Evolutionary conservation across 2,113 vertebrate genomes (phyloP).

Genomic region (Hyperopisus bebe): DNA sequence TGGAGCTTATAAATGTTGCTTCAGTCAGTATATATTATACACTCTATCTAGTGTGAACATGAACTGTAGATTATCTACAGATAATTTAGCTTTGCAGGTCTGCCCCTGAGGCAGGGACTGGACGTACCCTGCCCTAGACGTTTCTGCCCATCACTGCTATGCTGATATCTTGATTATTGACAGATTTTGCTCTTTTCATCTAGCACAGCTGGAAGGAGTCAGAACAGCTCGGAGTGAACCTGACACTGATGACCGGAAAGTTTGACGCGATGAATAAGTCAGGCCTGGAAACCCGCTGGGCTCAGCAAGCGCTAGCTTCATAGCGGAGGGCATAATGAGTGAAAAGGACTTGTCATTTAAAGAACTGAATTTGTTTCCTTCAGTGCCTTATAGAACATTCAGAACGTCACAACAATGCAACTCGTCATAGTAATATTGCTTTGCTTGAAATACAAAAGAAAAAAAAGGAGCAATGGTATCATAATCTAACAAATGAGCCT

Average conservation of each 20-base stretch:
- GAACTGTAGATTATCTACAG: background rate
- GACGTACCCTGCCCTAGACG: background rate
- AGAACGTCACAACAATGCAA: constrained; percentile 93
- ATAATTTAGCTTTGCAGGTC: background rate
- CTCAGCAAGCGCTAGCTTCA: constrained; percentile 62
- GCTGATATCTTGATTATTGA: background rate
- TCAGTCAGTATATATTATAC: background rate
- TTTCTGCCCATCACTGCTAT: background rate
- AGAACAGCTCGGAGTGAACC: constrained; percentile 25
- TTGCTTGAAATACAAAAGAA: constrained; percentile 76
- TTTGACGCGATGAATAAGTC: constrained; percentile 68
- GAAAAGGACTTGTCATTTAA: constrained; percentile 84
- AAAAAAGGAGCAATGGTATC: constrained; percentile 57
- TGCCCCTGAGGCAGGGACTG: background rate
- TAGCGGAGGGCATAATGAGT: constrained; percentile 71
- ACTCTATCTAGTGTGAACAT: background rate
- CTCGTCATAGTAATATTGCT: constrained; percentile 85
- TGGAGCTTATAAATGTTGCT: background rate
- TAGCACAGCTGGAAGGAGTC: constrained; percentile 15
- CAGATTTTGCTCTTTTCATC: background rate
- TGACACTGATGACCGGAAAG: constrained; percentile 63
- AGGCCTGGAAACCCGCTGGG: constrained; percentile 65
- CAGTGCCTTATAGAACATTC: constrained; percentile 99
- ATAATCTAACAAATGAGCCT: constrained; percentile 52
- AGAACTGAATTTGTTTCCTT: constrained; percentile 81